Evolutionary conservation across 1,140 invertebrate species (phyloP), one percentile per base, ranked within the genome.

Genomic region (Luehdorfia chinensis): DNA sequence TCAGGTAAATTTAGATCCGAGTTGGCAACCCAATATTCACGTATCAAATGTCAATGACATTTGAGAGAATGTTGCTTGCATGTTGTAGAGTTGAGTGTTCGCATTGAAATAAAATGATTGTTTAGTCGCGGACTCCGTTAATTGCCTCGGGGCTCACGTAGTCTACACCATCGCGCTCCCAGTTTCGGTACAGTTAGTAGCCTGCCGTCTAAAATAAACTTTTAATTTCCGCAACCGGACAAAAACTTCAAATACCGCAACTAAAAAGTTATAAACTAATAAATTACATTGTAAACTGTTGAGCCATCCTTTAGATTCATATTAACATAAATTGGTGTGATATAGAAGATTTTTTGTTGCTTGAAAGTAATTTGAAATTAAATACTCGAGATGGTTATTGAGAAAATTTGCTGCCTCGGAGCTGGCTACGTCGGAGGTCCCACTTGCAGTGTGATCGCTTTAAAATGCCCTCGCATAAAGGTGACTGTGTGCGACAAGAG

Each of bases 401-500:
- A 90, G 58, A 96, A 95, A 71, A 96, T 99, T 60, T 99, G 97
- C 73, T 98, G 98, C 72, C 94, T 99, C 58, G 98, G 98, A 2
- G 98, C 98, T 19, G 98, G 98, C 0, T 99, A 99, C 88, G 98
- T 99, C 33, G 98, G 98, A 2, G 98, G 98, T 0, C 98, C 98
- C 1, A 99, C 98, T 0, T 99, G 97, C 83, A 96, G 96, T 80
- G 95, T 99, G 5, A 98, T 99, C 49, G 98, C 98, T 0, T 87
- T 94, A 11, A 99, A 98, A 87, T 99, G 98, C 87, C 97, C 97
- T 0, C 91, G 98, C 67, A 96, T 99, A 49, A 90, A 89, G 62
- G 97, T 99, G 0, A 98, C 96, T 4, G 97, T 99, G 0, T 97
- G 98, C 19, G 98, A 99, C 87, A 95, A 96, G 68, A 98, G 94